Conservation (phyloP, 2,888 invertebrate species). For the Habroteleia sp. region DNA sequence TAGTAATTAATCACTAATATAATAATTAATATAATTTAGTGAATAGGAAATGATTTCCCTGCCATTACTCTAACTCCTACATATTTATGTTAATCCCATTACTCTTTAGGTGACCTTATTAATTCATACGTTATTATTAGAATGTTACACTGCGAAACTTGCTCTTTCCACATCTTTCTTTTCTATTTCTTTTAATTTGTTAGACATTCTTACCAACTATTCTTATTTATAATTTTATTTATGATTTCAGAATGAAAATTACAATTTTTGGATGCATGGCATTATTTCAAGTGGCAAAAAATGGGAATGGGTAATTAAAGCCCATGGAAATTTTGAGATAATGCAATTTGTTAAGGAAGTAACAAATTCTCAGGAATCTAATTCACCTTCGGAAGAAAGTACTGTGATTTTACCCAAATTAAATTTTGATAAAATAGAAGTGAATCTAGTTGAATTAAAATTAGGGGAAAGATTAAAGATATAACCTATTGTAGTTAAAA, state of each 20-base stretch:
- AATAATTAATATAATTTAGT: no score
- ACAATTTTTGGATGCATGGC: constrained; percentile 69
- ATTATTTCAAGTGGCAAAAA: constrained; percentile 57
- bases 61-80: no score
- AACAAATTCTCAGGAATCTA: constrained; percentile 69
- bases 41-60: no score
- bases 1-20: no score
- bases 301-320: constrained; percentile 75
- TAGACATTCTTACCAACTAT: no score
- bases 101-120: no score
- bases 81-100: no score
- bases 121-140: no score
- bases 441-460: constrained; percentile 41
- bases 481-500: constrained; percentile 17
- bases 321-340: constrained; percentile 65
- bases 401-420: constrained; percentile 71
- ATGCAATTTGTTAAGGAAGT: constrained; percentile 70
- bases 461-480: constrained; percentile 47
- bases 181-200: no score
- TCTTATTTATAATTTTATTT: no score
- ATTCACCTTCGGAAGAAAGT: constrained; percentile 64
- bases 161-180: no score
- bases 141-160: no score
- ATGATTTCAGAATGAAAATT: constrained; percentile 68
- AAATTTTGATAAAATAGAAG: constrained; percentile 19